Evolutionary conservation across 2,113 vertebrate species (phyloP).

Genomic region (Desmodus rotundus): DNA sequence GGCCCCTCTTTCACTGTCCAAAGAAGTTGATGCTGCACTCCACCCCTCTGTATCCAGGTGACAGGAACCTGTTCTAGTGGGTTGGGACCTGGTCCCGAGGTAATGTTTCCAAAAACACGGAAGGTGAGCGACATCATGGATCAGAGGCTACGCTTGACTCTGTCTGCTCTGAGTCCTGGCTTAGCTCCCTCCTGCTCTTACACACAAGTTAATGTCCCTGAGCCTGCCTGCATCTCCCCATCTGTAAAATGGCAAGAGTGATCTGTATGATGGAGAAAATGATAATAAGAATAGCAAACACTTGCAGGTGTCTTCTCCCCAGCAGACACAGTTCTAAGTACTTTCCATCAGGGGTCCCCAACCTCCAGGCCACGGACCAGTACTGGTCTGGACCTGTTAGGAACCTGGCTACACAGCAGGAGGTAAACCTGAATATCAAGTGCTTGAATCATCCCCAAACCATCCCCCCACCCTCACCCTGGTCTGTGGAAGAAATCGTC

Average conservation of each 20-base stretch:
- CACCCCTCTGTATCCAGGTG: background rate
- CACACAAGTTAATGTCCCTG: accelerated
- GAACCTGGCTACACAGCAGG: too few relatives aligned
- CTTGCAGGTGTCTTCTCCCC: background rate
- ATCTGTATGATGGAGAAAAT: background rate
- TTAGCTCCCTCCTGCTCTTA: background rate
- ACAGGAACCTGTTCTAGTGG: background rate
- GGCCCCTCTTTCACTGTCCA: background rate
- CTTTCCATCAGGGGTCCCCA: too few relatives aligned
- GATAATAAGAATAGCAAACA: background rate
- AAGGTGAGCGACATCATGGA: background rate
- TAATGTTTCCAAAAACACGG: background rate
- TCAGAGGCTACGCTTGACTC: background rate
- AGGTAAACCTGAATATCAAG: too few relatives aligned
- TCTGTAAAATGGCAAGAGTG: background rate
- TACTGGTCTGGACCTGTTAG: too few relatives aligned
- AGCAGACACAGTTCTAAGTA: background rate
- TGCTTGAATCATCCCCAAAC: too few relatives aligned
- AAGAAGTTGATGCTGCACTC: background rate
- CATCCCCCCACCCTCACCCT: too few relatives aligned
- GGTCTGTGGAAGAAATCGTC: too few relatives aligned
- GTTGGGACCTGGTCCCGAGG: background rate
- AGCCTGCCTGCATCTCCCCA: background rate
- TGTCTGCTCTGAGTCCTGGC: background rate
- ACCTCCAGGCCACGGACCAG: too few relatives aligned